Percentiles rank a stretch among this genome's conserved stretches.
phyloP scores from a whole-genome alignment of 2,888 invertebrate genomes.

The Diachrysia chrysitis region DNA sequence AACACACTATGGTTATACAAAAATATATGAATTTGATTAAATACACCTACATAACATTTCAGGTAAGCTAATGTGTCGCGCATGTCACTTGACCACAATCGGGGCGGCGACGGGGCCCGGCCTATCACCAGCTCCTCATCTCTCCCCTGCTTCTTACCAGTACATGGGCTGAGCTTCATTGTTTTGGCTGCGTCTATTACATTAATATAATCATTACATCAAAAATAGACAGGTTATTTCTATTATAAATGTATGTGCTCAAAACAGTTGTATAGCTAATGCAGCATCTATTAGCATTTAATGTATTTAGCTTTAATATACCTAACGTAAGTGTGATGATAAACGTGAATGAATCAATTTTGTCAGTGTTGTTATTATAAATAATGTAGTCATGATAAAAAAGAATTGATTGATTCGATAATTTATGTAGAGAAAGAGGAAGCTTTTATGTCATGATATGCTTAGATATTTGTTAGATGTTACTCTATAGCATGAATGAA shows the following conservation, averaged over 20 bases:
- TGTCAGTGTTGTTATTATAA: conserved; percentile 42
- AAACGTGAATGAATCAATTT: conserved; percentile 29
- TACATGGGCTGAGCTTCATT: conserved; percentile 91
- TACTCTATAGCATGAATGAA: not conserved
- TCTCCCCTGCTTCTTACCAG: conserved; percentile 94
- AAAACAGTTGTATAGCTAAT: conserved; percentile 49
- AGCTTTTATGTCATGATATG: conserved; percentile 10
- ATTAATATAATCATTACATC: conserved; percentile 43
- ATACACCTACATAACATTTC: conserved; percentile 65
- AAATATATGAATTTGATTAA: conserved; percentile 23
- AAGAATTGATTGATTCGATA: conserved; percentile 12
- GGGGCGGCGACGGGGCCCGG: conserved; percentile 91
- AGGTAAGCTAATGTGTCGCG: conserved; percentile 97
- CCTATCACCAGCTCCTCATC: conserved; percentile 94
- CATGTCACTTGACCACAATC: conserved; percentile 96
- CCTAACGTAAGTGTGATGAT: conserved; percentile 41
- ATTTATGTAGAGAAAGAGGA: conserved; percentile 8
- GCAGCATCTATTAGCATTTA: conserved; percentile 53
- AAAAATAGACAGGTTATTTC: conserved; percentile 41
- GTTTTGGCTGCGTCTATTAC: conserved; percentile 44
- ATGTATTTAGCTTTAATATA: conserved; percentile 57
- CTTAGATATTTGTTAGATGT: conserved; percentile 18
- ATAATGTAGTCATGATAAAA: conserved; percentile 29
- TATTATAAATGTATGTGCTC: conserved; percentile 52
- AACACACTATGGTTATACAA: conserved; percentile 21